Base-by-base conservation (phyloP, 1,140 invertebrate species). In the Drosophila tropicalis region DNA sequence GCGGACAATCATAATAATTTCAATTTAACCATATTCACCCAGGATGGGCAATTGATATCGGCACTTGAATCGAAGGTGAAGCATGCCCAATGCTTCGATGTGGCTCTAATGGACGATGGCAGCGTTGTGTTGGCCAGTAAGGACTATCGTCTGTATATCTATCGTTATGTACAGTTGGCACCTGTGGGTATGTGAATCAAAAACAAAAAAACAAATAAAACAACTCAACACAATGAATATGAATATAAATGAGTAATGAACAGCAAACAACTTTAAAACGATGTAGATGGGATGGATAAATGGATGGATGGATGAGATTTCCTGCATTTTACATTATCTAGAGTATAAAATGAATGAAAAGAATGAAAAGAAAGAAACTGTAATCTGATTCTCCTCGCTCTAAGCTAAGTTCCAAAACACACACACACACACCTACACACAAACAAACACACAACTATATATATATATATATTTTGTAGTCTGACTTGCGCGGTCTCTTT, bases 1-100 rank as follows among this genome's bases (percentile, higher is more conserved):
- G 98, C 98, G 34, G 99, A 99, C 93, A 99, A 99, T 94, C 99
- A 99, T 93, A 99, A 99, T 94, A 99, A 99, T 93, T 99, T 99
- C 94, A 99, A 99, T 92, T 93, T 99, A 92, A 99, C 99, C 61
- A 98, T 99, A 90, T 98, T 98, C 93, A 98, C 97, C 9, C 97
- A 99, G 93, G 98, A 99, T 83, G 98, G 98, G 1, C 96, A 98
- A 83, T 93, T 99, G 74, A 96, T 99, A 7, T 98, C 97, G 12
- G 99, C 99, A 4, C 94, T 99, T 41, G 99, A 99, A 92, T 98
- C 97, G 86, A 99, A 99, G 93, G 99, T 99, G 54, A 99, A 99
- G 93, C 99, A 99, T 92, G 99, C 99, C 25, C 99, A 99, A 92
- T 99, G 99, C 93, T 99, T 99, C 93, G 99, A 99, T 92, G 98